Base-by-base conservation (phyloP, 92 coral and sea anemone species). In the Zoanthus solanderi region DNA sequence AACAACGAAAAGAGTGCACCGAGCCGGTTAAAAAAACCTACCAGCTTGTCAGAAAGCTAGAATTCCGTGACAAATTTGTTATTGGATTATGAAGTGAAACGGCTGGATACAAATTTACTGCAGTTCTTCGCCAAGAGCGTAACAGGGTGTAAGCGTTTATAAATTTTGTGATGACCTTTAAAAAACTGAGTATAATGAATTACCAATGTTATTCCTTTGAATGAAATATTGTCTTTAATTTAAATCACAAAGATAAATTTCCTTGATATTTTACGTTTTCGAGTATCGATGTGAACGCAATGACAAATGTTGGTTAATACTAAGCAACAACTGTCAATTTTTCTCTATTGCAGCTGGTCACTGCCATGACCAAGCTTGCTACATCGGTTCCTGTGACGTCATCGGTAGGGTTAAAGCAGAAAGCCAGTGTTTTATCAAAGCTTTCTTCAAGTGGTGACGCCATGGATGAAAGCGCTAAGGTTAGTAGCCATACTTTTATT, bases 311-410 rank as follows among this genome's bases (percentile, higher is more conserved):
- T 37, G 4, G 42, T 37, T 37, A 37, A 37, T 37, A 37, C 4
- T 37, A 37, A 50, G 9, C 56, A 50, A 50, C 56, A 61, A 61
- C 23, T 17, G n/a, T 7, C n/a, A 16, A 6, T 1, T 7, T 79
- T 34, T 58, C 6, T 79, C 34, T 34, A 32, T 81, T 63, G 57
- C 75, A 81, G 85, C 53, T 81, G 58, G 58, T 81, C 17, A 81
- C 7, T 63, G 45, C 75, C 3, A 81, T 81, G 85, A 66, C 85
- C 5, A 9, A 28, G 1, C 4, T 81, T 23, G 85, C 85, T 2
- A 23, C 85, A 5, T 81, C 85, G n/a, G 85, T 81, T 4, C 85
- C 75, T 17, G 85, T 81, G 45, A 81, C 75, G 15, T 45, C 85
- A n/a, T 5, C 31, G 29, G 60, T 9, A 46, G 75, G 75, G 46